A percentile compares a stretch with the other conserved stretches of the same genome.
These are phyloP conservation scores for Colletes collaris DNA, from an alignment of 2,888 invertebrate genomes.

Conservation along the genomic window DNA sequence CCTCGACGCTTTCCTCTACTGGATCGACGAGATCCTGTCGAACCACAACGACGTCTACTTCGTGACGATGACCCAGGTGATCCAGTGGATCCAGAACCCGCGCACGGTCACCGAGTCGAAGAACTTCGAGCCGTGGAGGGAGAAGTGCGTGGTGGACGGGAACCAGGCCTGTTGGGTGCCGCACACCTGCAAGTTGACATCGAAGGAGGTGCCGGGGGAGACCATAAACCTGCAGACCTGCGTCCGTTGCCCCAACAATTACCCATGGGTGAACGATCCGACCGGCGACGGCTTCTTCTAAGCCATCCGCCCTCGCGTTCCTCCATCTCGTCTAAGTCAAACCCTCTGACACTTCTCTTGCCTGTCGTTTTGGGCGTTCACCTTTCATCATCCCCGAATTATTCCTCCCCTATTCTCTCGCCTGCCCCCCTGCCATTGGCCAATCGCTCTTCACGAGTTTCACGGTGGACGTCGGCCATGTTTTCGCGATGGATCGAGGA, in stretches of 20 bases:
- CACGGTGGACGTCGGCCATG: conserved; percentile 38
- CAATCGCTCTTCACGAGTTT: conserved; percentile 37
- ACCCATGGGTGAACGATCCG: conserved; percentile 97
- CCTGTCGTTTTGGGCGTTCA: conserved; percentile 30
- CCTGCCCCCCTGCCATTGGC: conserved; percentile 18
- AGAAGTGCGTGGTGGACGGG: conserved; percentile 95
- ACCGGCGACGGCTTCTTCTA: conserved; percentile 95
- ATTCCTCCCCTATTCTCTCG: neutral
- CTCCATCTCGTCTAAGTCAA: conserved; percentile 67
- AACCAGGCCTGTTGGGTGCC: conserved; percentile 93
- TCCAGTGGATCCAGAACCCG: conserved; percentile 98
- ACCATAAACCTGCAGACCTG: conserved; percentile 97
- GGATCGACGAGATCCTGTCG: conserved; percentile 94
- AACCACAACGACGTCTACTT: conserved; percentile 96
- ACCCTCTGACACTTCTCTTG: conserved; percentile 32
- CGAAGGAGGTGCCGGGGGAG: conserved; percentile 96
- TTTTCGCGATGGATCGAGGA: conserved; percentile 14
- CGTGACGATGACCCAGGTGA: conserved; percentile 97
- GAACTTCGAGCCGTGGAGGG: conserved; percentile 97
- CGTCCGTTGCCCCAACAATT: conserved; percentile 96
- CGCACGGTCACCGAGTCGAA: conserved; percentile 92
- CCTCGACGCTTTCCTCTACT: conserved; percentile 95
- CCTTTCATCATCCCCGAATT: neutral
- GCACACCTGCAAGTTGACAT: conserved; percentile 94
- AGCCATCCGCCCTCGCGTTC: conserved; percentile 68